Evolutionary conservation across 2,113 vertebrate species (phyloP).

Genomic region (Ranitomeya variabilis): DNA sequence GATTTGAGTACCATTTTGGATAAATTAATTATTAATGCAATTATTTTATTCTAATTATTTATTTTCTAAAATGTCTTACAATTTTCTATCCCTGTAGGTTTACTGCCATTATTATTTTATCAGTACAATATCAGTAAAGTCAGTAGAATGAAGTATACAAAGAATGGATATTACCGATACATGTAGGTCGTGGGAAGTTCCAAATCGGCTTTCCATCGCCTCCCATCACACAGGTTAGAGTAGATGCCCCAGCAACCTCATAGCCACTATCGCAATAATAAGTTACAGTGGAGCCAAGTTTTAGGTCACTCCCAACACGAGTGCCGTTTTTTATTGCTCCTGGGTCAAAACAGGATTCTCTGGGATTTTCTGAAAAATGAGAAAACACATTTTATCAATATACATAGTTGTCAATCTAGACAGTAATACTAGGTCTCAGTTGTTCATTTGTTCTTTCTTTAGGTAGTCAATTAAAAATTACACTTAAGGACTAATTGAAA

Average conservation of each 20-base stretch:
- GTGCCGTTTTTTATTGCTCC: conserved; percentile 89
- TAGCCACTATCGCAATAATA: conserved; percentile 95
- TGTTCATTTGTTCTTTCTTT: too few species aligned
- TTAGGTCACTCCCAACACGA: conserved; percentile 84
- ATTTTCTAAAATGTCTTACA: not conserved
- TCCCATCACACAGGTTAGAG: conserved; percentile 90
- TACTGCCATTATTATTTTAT: not conserved
- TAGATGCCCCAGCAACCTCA: conserved; percentile 84
- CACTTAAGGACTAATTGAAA: not conserved
- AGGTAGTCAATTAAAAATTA: not conserved
- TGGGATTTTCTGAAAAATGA: conserved; percentile 86
- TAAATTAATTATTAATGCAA: not conserved
- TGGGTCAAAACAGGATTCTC: conserved; percentile 96
- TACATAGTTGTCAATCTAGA: not conserved
- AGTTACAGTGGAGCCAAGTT: conserved; percentile 88
- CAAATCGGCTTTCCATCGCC: conserved; percentile 89
- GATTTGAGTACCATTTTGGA: not conserved
- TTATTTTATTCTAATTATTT: not conserved
- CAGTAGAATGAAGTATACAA: not conserved
- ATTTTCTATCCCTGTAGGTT: not conserved
- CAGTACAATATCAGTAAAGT: not conserved
- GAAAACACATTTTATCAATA: not conserved
- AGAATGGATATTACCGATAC: conserved; percentile 79
- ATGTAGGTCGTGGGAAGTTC: conserved; percentile 89
- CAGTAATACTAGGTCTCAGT: not conserved